These are phyloP conservation scores for Pionites leucogaster DNA, from an alignment of 2,113 vertebrate genomes.

Conservation along the genomic window DNA sequence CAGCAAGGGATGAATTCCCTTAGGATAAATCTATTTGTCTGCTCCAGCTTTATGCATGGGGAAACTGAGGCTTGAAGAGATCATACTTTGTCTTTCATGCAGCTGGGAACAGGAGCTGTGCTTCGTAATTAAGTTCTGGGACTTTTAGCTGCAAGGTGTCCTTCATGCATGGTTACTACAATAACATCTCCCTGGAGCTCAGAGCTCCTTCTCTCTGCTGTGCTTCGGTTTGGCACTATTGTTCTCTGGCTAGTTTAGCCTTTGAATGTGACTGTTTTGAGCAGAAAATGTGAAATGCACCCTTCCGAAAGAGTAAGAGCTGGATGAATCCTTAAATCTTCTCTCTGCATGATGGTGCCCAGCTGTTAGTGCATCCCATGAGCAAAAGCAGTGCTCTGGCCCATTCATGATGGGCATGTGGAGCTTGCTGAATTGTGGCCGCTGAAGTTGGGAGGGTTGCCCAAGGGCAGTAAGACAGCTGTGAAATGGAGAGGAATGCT, in stretches of 20 bases:
- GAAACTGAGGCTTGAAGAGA: constrained; percentile 27
- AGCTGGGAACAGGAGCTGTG: background rate
- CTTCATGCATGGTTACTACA: background rate
- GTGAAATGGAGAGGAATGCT: rapidly evolving
- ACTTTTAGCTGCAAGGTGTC: constrained; percentile 10
- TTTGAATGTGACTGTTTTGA: background rate
- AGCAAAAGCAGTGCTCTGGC: background rate
- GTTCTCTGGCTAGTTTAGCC: background rate
- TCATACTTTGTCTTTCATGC: background rate
- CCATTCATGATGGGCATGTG: background rate
- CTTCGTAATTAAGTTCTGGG: background rate
- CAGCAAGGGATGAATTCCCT: background rate
- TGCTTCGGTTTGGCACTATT: background rate
- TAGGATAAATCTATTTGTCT: background rate
- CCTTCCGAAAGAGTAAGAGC: background rate
- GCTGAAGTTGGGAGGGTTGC: background rate
- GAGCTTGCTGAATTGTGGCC: background rate
- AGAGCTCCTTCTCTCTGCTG: background rate
- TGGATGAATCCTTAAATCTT: background rate
- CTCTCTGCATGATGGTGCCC: background rate
- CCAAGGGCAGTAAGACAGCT: background rate
- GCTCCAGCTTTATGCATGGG: background rate
- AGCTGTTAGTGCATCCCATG: background rate
- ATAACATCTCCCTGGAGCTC: background rate
- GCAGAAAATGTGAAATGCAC: background rate